Percentiles rank a stretch among this genome's conserved stretches.
Conservation (phyloP, 2,888 invertebrate species). For the Dicycla oo region DNA sequence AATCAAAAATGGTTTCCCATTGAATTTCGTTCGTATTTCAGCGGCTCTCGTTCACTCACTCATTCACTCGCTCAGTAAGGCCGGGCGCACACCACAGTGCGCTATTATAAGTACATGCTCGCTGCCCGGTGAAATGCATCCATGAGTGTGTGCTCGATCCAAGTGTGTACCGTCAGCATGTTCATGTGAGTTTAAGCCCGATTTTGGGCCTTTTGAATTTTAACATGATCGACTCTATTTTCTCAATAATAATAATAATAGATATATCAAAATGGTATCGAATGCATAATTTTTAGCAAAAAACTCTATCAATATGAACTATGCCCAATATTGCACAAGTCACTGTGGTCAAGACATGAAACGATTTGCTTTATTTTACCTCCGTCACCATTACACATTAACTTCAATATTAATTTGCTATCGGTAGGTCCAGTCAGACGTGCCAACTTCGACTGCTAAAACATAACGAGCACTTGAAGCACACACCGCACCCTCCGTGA, state of each 20-base stretch:
- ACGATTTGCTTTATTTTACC: neutral
- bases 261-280: neutral
- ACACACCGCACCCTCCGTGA: neutral
- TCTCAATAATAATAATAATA: neutral
- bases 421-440: neutral
- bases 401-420: neutral
- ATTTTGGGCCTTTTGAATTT: neutral
- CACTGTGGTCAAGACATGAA: neutral
- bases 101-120: slow-evolving; percentile 20
- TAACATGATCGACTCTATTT: neutral
- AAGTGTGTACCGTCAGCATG: neutral
- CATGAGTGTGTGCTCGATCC: slow-evolving; percentile 3
- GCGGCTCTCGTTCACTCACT: slow-evolving; percentile 12
- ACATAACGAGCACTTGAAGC: neutral
- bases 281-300: neutral
- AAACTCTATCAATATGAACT: neutral
- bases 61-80: slow-evolving; percentile 9
- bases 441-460: slow-evolving; percentile 1
- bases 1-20: slow-evolving; percentile 29
- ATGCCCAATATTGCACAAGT: neutral
- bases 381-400: neutral
- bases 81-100: slow-evolving; percentile 1
- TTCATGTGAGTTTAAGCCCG: neutral
- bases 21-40: slow-evolving; percentile 23
- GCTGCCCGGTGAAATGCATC: slow-evolving; percentile 4